Base-by-base conservation (phyloP, 2,113 vertebrate genomes). In the Oncorhynchus mykiss region DNA sequence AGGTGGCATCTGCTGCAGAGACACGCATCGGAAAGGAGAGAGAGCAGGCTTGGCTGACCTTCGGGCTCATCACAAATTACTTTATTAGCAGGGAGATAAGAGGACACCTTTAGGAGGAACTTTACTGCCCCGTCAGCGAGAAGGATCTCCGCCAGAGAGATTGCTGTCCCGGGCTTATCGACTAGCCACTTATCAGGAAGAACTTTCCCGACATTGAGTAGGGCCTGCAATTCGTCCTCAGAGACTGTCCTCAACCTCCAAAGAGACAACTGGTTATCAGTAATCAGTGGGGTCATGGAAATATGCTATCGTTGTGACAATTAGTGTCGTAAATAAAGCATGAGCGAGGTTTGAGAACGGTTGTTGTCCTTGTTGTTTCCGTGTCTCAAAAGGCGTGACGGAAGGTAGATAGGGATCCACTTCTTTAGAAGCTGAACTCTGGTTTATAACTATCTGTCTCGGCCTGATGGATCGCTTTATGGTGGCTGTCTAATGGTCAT, bases 11-110 rank as follows among this genome's bases (percentile, higher is more conserved):
- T 80, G 77, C 68, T 48, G 49, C 14, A 16, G 13, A 54, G 16
- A 54, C 16, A 1, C 4, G 16, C 51, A 14, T 18, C 51, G 2
- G 59, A 22, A 16, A 22, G 16, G 65, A 27, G 25, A 5, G 25
- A 27, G 45, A 11, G 68, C 20, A 25, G 20, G n/a, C 14, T 20
- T 5, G 71, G 82, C 70, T 95, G 96, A 95, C 94, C 96, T 98
- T 96, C 89, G 88, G 86, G 85, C 93, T 96, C 87, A 87, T 92
- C 92, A 68, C 88, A 81, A 88, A 92, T 89, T 70, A 89, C 86
- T 96, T 95, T 93, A 93, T 94, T 93, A 90, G 93, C 71, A 74
- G 88, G 75, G 80, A 93, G 95, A 96, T 95, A 96, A 94, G 83
- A 87, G 79, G 75, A 54, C 51, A 3, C 12, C 51, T 18, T 54